Conservation (phyloP, 2,888 invertebrate species). For the Dorcus hopei region DNA sequence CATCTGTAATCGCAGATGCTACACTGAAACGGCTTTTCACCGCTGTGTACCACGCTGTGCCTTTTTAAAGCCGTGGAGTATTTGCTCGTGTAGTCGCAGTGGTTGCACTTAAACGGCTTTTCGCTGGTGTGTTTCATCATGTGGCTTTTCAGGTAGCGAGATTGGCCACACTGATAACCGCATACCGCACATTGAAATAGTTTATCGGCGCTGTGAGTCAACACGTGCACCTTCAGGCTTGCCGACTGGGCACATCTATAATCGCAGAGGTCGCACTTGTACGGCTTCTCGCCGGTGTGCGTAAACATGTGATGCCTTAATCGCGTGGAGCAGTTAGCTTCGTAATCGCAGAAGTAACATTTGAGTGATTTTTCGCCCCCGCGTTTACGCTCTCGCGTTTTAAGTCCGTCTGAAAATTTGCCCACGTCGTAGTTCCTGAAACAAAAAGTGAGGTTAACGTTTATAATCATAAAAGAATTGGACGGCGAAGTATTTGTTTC, state of each 20-base stretch:
- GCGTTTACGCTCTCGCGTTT: constrained; percentile 37
- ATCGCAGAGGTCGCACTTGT: constrained; percentile 46
- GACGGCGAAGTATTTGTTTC: too few species aligned
- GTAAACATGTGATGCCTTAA: constrained; percentile 21
- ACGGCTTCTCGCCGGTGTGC: constrained; percentile 2
- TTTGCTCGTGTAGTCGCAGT: constrained; percentile 35
- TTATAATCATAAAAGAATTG: too few species aligned
- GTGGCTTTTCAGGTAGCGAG: constrained; percentile 29
- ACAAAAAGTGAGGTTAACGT: too few species aligned
- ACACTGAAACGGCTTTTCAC: constrained; percentile 41
- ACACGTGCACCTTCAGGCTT: constrained; percentile 55
- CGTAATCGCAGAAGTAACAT: constrained; percentile 40
- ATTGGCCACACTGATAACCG: constrained; percentile 16
- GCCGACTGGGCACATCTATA: constrained; percentile 55
- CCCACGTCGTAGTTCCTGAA: constrained; percentile 16
- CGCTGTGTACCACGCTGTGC: constrained; percentile 41
- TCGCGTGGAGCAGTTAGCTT: constrained; percentile 31
- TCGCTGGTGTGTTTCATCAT: constrained; percentile 31
- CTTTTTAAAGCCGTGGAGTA: constrained; percentile 31
- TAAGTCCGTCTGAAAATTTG: constrained; percentile 38
- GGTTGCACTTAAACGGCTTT: constrained; percentile 31
- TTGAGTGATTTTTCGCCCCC: not conserved
- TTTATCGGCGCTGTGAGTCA: constrained; percentile 54
- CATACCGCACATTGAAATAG: constrained; percentile 53
- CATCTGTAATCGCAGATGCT: constrained; percentile 42